Base-by-base conservation (phyloP, 2,113 vertebrate genomes). In the Pogona vitticeps region DNA sequence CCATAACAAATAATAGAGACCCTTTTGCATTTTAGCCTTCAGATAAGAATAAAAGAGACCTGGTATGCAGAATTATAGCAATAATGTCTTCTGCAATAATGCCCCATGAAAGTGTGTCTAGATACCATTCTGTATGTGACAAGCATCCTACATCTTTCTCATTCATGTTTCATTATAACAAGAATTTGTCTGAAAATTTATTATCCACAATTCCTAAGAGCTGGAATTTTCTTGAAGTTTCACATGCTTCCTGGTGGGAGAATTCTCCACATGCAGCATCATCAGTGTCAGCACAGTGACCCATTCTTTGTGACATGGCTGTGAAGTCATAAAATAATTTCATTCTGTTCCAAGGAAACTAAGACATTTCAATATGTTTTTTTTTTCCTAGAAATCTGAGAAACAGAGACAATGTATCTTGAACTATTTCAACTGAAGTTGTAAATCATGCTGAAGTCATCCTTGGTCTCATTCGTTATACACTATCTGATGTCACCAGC, bases 241-340 rank as follows among this genome's bases (percentile, higher is more conserved):
- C 83, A 80, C 85, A 86, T 88, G 77, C 91, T 81, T 90, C 82
- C 77, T 86, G 40, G 92, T 87, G 68, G 76, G 6, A 85, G 85
- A 80, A 86, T 71, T 42, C 79, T 40, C 61, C 88, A 67, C 78
- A 70, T 1, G 36, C 33, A 33, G 3, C 38, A 86, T 77, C 80
- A 42, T 58, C 88, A 76, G 78, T 83, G 33, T 79, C 75, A 85
- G 23, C 21, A 71, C 23, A 56, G 59, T 79, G 89, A 77, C 31
- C 58, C 73, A 67, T 61, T 86, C 76, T 70, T 63, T 61, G 12
- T 20, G 42, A 52, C 85, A 84, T 5, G 68, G n/a, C 9, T 84
- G 28, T 70, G 65, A 91, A 46, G 42, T 87, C 81, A 91, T 70
- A 88, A 76, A 81, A 65, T 72, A 28, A 8, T n/a, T 73, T 46